Percentiles rank a stretch among this genome's conserved stretches.
phyloP scores from a whole-genome alignment of 2,797 vertebrate genomes.

The Enteromius radiatus region DNA sequence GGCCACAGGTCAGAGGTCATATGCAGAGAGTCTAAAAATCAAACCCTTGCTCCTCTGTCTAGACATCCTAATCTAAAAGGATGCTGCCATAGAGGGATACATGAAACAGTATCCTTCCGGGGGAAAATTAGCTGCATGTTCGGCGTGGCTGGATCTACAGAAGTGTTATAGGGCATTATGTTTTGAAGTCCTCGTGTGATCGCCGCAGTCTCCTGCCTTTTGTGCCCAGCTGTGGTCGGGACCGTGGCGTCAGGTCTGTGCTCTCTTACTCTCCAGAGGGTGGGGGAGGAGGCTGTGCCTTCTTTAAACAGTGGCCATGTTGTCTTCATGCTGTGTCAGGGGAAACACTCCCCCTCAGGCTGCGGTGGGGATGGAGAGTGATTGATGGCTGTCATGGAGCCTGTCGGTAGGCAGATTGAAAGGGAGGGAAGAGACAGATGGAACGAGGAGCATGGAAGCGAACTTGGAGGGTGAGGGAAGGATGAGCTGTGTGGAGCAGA shows the following conservation, averaged over 20 bases:
- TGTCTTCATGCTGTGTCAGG: slow-evolving; percentile 71
- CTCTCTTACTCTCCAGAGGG: slow-evolving; percentile 74
- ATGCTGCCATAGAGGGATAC: slow-evolving; percentile 4
- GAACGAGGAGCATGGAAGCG: slow-evolving; percentile 33
- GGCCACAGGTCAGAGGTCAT: slow-evolving; percentile 42
- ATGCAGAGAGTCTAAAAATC: slow-evolving; percentile 23
- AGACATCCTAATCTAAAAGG: slow-evolving; percentile 32
- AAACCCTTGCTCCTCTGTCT: slow-evolving; percentile 32
- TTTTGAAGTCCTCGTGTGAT: not conserved
- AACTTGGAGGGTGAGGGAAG: slow-evolving; percentile 11
- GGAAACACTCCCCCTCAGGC: slow-evolving; percentile 61
- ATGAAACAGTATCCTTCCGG: slow-evolving; percentile 11
- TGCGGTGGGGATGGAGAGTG: slow-evolving; percentile 71
- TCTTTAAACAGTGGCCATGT: slow-evolving; percentile 72
- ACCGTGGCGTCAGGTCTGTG: slow-evolving; percentile 64
- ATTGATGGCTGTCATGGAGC: slow-evolving; percentile 84
- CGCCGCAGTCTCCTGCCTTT: slow-evolving; percentile 34
- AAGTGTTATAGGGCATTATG: slow-evolving; percentile 3
- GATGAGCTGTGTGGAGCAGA: not conserved
- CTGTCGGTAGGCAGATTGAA: slow-evolving; percentile 73
- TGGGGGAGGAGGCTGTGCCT: slow-evolving; percentile 75
- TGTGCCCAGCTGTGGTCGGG: slow-evolving; percentile 52
- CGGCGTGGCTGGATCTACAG: slow-evolving; percentile 11
- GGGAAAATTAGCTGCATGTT: not conserved
- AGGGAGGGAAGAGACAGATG: slow-evolving; percentile 71